phyloP scores from a whole-genome alignment of 2,797 vertebrate genomes.

The Sparus aurata region DNA sequence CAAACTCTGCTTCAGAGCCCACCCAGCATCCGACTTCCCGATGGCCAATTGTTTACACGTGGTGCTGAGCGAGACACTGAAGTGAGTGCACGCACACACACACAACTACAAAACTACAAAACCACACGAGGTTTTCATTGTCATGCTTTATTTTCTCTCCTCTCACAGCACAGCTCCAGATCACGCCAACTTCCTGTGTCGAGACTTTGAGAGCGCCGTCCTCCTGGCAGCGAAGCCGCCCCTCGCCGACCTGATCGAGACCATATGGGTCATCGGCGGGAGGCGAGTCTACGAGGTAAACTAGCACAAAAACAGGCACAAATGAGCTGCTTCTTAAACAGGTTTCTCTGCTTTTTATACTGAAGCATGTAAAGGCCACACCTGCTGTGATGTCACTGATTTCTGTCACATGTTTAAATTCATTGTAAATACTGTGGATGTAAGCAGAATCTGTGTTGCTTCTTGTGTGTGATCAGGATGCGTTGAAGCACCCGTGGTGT shows the following conservation, averaged over 20 bases:
- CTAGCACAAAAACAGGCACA: not conserved
- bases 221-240: constrained; percentile 69
- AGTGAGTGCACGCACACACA: constrained; percentile 60
- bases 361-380: too few species aligned
- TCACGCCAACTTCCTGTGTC: constrained; percentile 81
- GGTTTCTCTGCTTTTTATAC: too few species aligned
- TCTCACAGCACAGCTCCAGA: constrained; percentile 78
- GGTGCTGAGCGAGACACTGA: constrained; percentile 82
- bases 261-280: constrained; percentile 88
- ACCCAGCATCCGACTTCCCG: constrained; percentile 71
- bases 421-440: not conserved
- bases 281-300: constrained; percentile 82
- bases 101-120: too few species aligned
- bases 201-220: constrained; percentile 78
- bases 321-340: not conserved
- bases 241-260: constrained; percentile 83
- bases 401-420: not conserved
- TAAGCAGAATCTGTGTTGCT: not conserved
- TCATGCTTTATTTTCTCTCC: not conserved
- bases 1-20: constrained; percentile 75
- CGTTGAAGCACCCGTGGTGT: constrained; percentile 86
- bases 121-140: too few species aligned
- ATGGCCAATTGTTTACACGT: constrained; percentile 80
- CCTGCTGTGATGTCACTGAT: too few species aligned
- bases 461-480: constrained; percentile 74